Conservation (phyloP, 1,140 invertebrate genomes). For the Pogonomyrmex californicus region DNA sequence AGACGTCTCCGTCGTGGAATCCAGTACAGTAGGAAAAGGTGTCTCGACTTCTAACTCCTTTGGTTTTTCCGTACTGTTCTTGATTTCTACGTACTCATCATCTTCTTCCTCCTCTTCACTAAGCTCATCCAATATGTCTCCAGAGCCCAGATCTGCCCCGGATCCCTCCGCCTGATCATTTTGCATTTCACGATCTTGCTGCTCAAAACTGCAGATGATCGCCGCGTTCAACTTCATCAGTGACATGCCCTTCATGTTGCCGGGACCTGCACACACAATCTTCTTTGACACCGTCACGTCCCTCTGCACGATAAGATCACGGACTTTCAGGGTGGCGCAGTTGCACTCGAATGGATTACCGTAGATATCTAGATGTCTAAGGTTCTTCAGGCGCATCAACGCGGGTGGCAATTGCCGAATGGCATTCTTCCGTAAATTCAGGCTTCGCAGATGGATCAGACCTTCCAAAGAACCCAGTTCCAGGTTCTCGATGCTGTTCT, state of each 20-base stretch:
- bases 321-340: slow-evolving; percentile 78
- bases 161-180: slow-evolving; percentile 77
- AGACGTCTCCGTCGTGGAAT: slow-evolving; percentile 1
- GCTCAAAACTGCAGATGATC: slow-evolving; percentile 78
- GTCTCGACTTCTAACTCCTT: slow-evolving; percentile 58
- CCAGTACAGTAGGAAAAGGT: not conserved
- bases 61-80: not conserved
- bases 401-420: slow-evolving; percentile 77
- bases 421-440: slow-evolving; percentile 79
- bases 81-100: slow-evolving; percentile 1
- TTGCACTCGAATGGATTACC: slow-evolving; percentile 90
- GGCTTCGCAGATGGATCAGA: slow-evolving; percentile 75
- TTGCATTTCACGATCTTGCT: slow-evolving; percentile 83
- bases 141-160: slow-evolving; percentile 23
- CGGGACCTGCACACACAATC: slow-evolving; percentile 76
- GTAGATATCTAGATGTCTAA: slow-evolving; percentile 89
- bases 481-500: slow-evolving; percentile 79
- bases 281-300: slow-evolving; percentile 80
- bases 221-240: slow-evolving; percentile 76
- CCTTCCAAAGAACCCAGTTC: slow-evolving; percentile 77
- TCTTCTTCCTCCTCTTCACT: slow-evolving; percentile 21
- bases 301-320: slow-evolving; percentile 77
- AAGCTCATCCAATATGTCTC: slow-evolving; percentile 40
- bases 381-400: slow-evolving; percentile 87
- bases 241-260: slow-evolving; percentile 71